phyloP scores from a whole-genome alignment of 1,140 invertebrate species.

The Drosophila chauvacae region DNA sequence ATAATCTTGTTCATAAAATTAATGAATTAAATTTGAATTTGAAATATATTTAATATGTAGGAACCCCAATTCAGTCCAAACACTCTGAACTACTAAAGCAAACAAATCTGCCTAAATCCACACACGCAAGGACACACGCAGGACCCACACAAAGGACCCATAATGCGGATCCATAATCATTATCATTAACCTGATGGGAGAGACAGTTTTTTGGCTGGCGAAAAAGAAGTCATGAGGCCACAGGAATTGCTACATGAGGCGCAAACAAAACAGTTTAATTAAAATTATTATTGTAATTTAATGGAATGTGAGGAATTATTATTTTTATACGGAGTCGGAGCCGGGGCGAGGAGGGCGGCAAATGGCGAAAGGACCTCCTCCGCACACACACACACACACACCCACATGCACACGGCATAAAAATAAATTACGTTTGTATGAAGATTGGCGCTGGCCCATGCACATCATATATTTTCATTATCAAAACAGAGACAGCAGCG shows the following conservation, averaged over 20 bases:
- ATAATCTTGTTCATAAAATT: no score
- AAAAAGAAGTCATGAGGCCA: constrained; percentile 62
- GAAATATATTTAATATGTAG: no score
- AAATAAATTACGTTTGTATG: constrained; percentile 82
- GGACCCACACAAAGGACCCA: constrained; percentile 6
- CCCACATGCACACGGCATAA: constrained; percentile 61
- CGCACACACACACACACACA: constrained; percentile 23
- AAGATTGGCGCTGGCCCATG: constrained; percentile 75
- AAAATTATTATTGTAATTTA: constrained; percentile 83
- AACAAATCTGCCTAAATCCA: constrained; percentile 14
- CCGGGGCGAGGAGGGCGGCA: not conserved
- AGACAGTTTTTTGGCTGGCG: constrained; percentile 31
- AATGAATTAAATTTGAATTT: no score
- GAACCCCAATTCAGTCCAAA: not conserved
- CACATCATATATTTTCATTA: constrained; percentile 84
- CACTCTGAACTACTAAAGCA: not conserved
- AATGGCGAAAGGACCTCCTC: constrained; percentile 20
- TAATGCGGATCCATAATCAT: constrained; percentile 44
- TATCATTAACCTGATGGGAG: constrained; percentile 48
- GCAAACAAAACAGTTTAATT: constrained; percentile 81
- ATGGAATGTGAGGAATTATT: constrained; percentile 81
- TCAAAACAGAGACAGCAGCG: constrained; percentile 76
- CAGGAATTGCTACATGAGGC: constrained; percentile 63
- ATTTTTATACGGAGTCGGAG: constrained; percentile 61
- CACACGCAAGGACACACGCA: not conserved